Evolutionary conservation across 2,113 vertebrate genomes (phyloP).

Genomic region (Coptodon rendalli): DNA sequence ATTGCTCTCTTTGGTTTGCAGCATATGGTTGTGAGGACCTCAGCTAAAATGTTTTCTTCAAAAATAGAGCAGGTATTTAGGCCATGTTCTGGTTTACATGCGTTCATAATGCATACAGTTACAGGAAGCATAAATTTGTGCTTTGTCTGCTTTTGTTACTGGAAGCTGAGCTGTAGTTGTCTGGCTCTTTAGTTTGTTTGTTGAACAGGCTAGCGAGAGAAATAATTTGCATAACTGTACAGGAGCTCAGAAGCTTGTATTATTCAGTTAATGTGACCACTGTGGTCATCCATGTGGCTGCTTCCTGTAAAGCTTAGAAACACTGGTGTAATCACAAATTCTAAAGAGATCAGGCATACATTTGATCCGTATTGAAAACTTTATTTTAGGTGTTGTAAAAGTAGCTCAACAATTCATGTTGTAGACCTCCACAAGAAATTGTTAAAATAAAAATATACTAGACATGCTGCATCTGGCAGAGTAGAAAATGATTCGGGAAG

Average conservation of each 20-base stretch:
- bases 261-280: neutral
- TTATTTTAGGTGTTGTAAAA: neutral
- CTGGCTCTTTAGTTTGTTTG: neutral
- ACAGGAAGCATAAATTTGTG: neutral
- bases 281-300: neutral
- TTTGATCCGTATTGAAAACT: neutral
- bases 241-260: neutral
- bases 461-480: neutral
- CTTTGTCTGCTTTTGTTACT: neutral
- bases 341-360: neutral
- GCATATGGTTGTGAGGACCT: neutral
- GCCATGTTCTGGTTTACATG: neutral
- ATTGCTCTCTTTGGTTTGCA: neutral
- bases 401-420: neutral
- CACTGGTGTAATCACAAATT: fast-evolving
- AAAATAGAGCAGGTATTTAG: neutral
- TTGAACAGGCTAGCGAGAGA: neutral
- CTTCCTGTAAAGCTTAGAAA: neutral
- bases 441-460: neutral
- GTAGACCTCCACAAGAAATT: neutral
- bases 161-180: neutral
- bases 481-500: neutral
- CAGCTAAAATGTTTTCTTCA: neutral
- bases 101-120: fast-evolving
- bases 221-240: neutral